Base-by-base conservation (phyloP, 2,113 vertebrate species). In the Nothoprocta perdicaria region DNA sequence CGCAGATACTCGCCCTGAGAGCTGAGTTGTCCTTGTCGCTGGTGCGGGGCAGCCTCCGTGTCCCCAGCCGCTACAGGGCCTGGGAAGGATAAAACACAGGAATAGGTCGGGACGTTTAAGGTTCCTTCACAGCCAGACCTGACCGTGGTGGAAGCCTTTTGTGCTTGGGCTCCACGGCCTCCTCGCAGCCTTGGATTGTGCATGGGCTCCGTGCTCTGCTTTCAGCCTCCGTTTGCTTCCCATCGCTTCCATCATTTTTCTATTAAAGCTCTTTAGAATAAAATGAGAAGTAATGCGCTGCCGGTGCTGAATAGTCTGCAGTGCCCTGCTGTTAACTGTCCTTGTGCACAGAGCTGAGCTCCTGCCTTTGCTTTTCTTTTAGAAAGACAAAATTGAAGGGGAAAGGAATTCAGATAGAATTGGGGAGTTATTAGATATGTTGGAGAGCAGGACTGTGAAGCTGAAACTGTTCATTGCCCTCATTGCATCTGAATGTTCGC, bases 81-180 rank as follows among this genome's bases (percentile, higher is more conserved):
- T 81, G 63, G 62, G 45, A 66, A 69, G 58, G 45, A 55, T 73
- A 58, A 76, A 92, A 38, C 40, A 35, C 16, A 72, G 74, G 68
- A 94, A 69, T 9, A 84, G 61, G 73, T 84, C 22, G 5, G 83
- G 65, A 46, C 88, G 35, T 61, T 90, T 88, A 41, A 83, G 82
- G 46, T 86, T 69, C 74, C 90, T 92, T 88, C 50, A 74, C 58
- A 95, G 24, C 35, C 78, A 84, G 62, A 45, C 17, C 71, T 90
- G 77, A 65, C 69, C 0, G 0, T 48, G 50, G 63, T 62, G 55
- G 21, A 82, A 94, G 52, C 66, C n/a, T 78, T 93, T 92, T 76
- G 41, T 55, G n/a, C 27, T 13, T 41, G 73, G 55, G 22, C 33
- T 45, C 40, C 31, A 35, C 40, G 46, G 60, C 29, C 48, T 79